Evolutionary conservation across 2,888 invertebrate genomes (phyloP).

Genomic region (Lasioglossum figueresi): DNA sequence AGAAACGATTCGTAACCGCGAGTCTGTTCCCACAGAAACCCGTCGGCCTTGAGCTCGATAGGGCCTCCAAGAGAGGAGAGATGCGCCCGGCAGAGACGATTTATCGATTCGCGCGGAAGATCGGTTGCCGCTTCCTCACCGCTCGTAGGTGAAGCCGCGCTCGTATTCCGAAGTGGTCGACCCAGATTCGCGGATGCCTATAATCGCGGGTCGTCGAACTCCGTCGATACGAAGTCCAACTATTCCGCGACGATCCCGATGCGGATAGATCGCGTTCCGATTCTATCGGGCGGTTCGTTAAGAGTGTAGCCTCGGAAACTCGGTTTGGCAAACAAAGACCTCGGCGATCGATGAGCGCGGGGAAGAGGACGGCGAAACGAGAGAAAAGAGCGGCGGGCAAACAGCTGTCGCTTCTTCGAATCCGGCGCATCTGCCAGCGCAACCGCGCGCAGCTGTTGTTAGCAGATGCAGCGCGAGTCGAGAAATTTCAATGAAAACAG

Average conservation of each 20-base stretch:
- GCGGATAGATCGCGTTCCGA: background rate
- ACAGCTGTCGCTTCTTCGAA: conserved; percentile 24
- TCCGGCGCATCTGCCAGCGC: conserved; percentile 26
- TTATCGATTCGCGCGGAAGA: background rate
- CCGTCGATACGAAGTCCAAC: conserved; percentile 10
- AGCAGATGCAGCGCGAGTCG: conserved; percentile 17
- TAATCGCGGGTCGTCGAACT: conserved; percentile 40
- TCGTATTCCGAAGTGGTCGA: conserved; percentile 25
- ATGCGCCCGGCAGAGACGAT: background rate
- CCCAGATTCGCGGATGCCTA: conserved; percentile 41
- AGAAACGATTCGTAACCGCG: conserved; percentile 19
- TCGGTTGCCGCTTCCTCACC: background rate
- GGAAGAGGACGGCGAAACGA: background rate
- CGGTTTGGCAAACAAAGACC: background rate
- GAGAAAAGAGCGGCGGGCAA: background rate
- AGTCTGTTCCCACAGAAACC: conserved; percentile 74
- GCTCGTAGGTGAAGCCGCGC: background rate
- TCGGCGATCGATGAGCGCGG: background rate
- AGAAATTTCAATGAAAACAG: background rate
- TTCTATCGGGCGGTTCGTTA: background rate
- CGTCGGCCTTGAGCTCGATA: conserved; percentile 73
- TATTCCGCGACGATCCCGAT: conserved; percentile 28
- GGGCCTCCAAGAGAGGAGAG: conserved; percentile 7
- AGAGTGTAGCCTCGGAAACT: background rate
- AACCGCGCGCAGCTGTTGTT: conserved; percentile 18